Conservation (phyloP, 2,797 vertebrate species). For the Brachyrhaphis roseni region DNA sequence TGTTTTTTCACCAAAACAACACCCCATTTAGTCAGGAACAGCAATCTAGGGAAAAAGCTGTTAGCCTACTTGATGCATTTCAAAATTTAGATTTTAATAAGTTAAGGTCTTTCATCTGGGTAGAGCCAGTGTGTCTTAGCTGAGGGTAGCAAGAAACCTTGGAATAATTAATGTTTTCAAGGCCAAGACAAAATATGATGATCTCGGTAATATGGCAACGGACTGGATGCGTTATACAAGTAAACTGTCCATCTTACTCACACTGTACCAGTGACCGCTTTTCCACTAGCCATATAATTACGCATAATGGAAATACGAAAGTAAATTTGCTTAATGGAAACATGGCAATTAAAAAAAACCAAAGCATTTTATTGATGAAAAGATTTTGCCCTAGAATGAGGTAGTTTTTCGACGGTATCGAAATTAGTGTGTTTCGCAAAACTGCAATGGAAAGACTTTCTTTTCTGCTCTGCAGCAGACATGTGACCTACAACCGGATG, state of each 20-base stretch:
- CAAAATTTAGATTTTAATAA: background rate
- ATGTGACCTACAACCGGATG: too few relatives aligned
- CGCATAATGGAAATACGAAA: too few relatives aligned
- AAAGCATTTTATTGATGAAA: too few relatives aligned
- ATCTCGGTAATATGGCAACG: background rate
- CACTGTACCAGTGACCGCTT: background rate
- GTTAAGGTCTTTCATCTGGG: background rate
- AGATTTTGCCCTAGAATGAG: too few relatives aligned
- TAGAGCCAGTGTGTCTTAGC: background rate
- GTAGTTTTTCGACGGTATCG: too few relatives aligned
- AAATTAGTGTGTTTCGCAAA: too few relatives aligned
- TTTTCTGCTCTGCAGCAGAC: too few relatives aligned
- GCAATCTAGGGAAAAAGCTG: background rate
- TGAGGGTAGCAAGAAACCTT: background rate
- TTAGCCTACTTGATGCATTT: background rate
- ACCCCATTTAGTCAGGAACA: background rate
- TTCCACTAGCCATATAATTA: too few relatives aligned
- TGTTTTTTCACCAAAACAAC: background rate
- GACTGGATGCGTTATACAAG: background rate
- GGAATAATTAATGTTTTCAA: background rate
- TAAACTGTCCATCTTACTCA: background rate
- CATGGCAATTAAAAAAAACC: too few relatives aligned
- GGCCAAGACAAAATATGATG: background rate
- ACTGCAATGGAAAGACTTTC: too few relatives aligned
- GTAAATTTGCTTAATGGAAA: too few relatives aligned